Evolutionary conservation across 2,113 vertebrate species (phyloP), one percentile per base, ranked within the genome.

Genomic region (Bubo bubo): DNA sequence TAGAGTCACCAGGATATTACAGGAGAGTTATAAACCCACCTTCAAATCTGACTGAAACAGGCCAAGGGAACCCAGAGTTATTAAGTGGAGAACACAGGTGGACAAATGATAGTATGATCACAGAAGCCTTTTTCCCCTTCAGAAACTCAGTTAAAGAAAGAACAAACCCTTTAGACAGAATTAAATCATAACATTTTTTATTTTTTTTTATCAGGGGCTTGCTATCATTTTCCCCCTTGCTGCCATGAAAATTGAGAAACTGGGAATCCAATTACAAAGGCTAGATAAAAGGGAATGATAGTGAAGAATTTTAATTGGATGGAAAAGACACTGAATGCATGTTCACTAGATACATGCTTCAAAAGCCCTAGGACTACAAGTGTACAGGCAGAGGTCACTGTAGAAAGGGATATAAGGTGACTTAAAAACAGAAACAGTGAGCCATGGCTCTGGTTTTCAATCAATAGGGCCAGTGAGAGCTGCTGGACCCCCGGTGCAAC

Each of bases 231-330:
- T 9, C 26, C 56, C 74, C 77, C 76, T 95, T 87, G 77, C 95
- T 97, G 87, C 88, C 93, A 95, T 89, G 93, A 98, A 98, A 98
- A 98, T 96, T 96, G 97, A 98, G 96, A 97, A 98, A 97, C 79
- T 90, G 90, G 95, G 97, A 98, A 98, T 97, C 97, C 96, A 98
- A 98, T 98, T 98, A 98, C 97, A 98, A 98, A 98, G 70, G 37
- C 30, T 9, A 98, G 98, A 98, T 98, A 96, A 97, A 98, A 97
- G 77, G 63, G 45, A 93, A 94, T 87, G 98, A 98, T 98, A 97
- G 95, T 55, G 79, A 95, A 95, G 94, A 93, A 95, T 97, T 97
- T 98, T 98, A 98, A 98, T 98, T 98, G 96, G 91, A 95, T 97
- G 94, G 94, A 85, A 86, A 92, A 94, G 90, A 91, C 50, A 14